Conservation (phyloP, 2,113 vertebrate genomes). For the Xiphophorus maculatus region DNA sequence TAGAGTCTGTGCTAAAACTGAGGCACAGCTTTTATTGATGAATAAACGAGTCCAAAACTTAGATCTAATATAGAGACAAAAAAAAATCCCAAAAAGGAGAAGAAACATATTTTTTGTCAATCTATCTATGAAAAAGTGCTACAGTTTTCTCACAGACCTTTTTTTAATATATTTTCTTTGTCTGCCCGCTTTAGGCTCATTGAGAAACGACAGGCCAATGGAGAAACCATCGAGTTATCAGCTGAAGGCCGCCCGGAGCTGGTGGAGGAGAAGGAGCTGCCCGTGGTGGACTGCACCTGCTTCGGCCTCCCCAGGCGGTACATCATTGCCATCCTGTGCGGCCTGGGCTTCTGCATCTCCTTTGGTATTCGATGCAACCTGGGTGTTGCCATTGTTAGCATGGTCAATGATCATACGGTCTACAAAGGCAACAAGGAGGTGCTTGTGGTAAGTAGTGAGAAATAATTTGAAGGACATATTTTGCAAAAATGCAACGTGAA, state of each 20-base stretch:
- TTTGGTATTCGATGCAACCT: conserved; percentile 95
- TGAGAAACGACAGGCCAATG: conserved; percentile 86
- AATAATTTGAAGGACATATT: background rate
- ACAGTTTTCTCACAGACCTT: background rate
- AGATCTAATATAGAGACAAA: too few relatives aligned
- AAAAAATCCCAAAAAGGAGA: background rate
- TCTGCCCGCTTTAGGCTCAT: conserved; percentile 77
- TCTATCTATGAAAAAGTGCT: background rate
- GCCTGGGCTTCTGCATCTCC: conserved; percentile 93
- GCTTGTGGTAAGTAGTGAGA: conserved; percentile 82
- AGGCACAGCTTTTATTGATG: too few relatives aligned
- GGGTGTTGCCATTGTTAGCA: conserved; percentile 94
- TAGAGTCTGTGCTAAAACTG: too few relatives aligned
- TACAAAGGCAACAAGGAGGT: conserved; percentile 86
- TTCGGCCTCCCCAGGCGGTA: conserved; percentile 90
- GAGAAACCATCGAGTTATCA: conserved; percentile 90
- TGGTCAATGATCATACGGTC: conserved; percentile 93
- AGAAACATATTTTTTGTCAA: background rate
- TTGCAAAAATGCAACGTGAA: background rate
- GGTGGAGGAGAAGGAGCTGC: conserved; percentile 88
- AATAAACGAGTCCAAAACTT: too few relatives aligned
- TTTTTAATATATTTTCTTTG: background rate
- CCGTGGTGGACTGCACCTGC: conserved; percentile 91
- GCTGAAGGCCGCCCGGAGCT: conserved; percentile 85
- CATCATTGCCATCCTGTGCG: conserved; percentile 93